Evolutionary conservation across 2,888 invertebrate genomes (phyloP).

Genomic region (Augiades crinisus): DNA sequence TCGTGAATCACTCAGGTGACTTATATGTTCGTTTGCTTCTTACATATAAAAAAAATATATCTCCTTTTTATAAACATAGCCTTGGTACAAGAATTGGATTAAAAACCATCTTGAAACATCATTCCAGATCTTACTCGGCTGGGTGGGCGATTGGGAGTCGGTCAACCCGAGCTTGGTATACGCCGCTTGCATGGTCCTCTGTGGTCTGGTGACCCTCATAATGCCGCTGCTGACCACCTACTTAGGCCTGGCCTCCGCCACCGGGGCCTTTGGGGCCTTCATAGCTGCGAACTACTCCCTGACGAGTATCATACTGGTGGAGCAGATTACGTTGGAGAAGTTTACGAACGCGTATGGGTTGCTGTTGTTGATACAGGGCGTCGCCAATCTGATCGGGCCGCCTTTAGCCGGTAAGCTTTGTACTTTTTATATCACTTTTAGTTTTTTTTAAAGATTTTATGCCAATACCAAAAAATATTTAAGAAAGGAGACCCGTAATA

Average conservation of each 20-base stretch:
- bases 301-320: slow-evolving; percentile 94
- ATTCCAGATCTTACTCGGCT: slow-evolving; percentile 89
- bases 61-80: too few relatives aligned
- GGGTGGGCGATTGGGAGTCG: slow-evolving; percentile 91
- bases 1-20: too few relatives aligned
- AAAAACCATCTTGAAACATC: neutral
- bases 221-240: slow-evolving; percentile 84
- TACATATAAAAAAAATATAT: too few relatives aligned
- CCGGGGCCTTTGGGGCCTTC: slow-evolving; percentile 93
- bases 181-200: slow-evolving; percentile 88
- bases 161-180: slow-evolving; percentile 90
- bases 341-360: slow-evolving; percentile 96
- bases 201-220: slow-evolving; percentile 84
- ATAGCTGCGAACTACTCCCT: slow-evolving; percentile 96
- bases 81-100: too few relatives aligned
- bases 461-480: too few relatives aligned
- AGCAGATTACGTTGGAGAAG: slow-evolving; percentile 93
- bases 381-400: slow-evolving; percentile 94
- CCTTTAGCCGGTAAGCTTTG: slow-evolving; percentile 89
- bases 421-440: neutral
- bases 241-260: slow-evolving; percentile 80
- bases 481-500: too few relatives aligned
- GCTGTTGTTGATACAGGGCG: slow-evolving; percentile 92
- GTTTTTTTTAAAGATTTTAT: too few relatives aligned
- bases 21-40: too few relatives aligned